These are phyloP conservation scores for Cylindroiulus punctatus DNA, from an alignment of 2,888 invertebrate genomes.

Conservation along the genomic window DNA sequence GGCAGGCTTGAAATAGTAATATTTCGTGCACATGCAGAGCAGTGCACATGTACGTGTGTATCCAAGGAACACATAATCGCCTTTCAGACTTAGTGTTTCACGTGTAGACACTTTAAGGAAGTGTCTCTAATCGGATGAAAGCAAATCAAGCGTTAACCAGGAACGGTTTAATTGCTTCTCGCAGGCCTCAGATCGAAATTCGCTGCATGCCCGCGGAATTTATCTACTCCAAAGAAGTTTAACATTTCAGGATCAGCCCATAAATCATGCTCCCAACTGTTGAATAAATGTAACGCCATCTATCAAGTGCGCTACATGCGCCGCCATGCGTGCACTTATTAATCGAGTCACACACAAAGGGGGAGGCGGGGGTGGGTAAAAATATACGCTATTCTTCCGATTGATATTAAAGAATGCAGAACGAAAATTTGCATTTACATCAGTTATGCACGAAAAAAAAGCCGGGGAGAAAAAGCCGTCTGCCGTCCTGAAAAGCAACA, in stretches of 20 bases:
- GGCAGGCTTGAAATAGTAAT: no score
- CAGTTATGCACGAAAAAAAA: neutral
- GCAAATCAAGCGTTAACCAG: neutral
- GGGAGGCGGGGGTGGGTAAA: neutral
- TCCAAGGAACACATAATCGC: no score
- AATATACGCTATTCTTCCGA: neutral
- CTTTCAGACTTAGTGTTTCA: neutral
- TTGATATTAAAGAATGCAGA: neutral
- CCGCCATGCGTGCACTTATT: neutral
- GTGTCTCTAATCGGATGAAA: neutral
- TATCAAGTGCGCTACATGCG: neutral
- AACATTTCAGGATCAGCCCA: neutral
- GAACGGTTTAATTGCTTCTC: neutral
- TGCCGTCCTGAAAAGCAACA: neutral
- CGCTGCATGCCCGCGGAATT: neutral
- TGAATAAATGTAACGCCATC: constrained; percentile 27
- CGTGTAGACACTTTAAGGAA: neutral
- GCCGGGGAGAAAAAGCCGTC: no score
- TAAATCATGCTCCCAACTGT: constrained; percentile 21
- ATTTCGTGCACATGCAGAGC: no score
- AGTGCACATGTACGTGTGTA: no score
- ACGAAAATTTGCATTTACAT: constrained; percentile 24
- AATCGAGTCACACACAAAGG: constrained; percentile 12
- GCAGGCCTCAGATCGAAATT: neutral
- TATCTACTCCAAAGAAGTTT: constrained; percentile 1